Conservation (phyloP, 2,113 vertebrate species). For the Cariama cristata region DNA sequence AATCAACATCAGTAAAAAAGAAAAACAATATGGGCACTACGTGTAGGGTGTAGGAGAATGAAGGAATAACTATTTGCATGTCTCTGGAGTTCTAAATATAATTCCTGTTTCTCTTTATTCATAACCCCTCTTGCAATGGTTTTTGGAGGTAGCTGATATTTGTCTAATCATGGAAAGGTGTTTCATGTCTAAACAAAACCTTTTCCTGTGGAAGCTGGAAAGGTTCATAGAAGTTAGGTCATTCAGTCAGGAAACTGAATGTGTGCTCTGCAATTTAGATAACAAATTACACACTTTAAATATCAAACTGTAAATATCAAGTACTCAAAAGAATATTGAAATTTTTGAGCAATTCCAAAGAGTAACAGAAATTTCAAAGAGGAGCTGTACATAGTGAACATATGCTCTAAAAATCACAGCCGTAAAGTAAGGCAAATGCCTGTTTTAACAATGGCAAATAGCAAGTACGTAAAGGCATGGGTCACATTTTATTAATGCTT, state of each 20-base stretch:
- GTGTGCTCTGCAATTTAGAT: constrained; percentile 60
- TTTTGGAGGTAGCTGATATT: constrained; percentile 56
- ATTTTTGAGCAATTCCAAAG: constrained; percentile 52
- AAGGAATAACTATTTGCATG: constrained; percentile 45
- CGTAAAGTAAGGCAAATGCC: constrained; percentile 29
- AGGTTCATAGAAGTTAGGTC: constrained; percentile 58
- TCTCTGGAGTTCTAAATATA: constrained; percentile 36
- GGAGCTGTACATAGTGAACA: neutral
- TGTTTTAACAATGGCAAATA: constrained; percentile 38
- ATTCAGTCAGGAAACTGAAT: constrained; percentile 28
- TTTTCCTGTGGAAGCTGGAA: constrained; percentile 62
- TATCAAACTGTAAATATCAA: constrained; percentile 72
- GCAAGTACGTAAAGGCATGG: neutral
- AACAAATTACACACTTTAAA: constrained; percentile 68
- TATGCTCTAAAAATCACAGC: neutral
- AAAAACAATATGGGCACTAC: constrained; percentile 24
- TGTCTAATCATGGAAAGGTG: constrained; percentile 64
- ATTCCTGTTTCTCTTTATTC: constrained; percentile 57
- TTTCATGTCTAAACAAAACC: constrained; percentile 71
- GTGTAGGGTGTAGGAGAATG: constrained; percentile 25
- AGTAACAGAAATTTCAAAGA: constrained; percentile 46
- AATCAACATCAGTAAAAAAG: constrained; percentile 58
- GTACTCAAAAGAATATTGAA: constrained; percentile 66
- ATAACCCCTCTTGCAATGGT: constrained; percentile 12
- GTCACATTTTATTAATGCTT: constrained; percentile 17